phyloP scores from a whole-genome alignment of 64 coral and sea anemone species.

The Pachyseris speciosa region DNA sequence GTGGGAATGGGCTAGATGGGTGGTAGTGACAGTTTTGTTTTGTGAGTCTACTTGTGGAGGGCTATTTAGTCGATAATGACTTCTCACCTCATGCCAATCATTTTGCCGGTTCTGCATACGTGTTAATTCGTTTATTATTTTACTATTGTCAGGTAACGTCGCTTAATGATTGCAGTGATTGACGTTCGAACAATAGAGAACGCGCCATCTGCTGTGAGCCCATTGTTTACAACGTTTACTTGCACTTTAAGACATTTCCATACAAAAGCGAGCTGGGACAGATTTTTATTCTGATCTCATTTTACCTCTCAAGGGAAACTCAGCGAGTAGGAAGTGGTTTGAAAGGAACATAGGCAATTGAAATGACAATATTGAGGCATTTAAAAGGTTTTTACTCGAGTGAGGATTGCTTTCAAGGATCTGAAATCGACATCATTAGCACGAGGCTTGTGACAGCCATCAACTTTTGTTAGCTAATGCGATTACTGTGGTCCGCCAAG shows the following conservation, averaged over 20 bases:
- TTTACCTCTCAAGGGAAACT: constrained; percentile 99
- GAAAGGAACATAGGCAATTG: constrained; percentile 84
- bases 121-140: constrained; percentile 99
- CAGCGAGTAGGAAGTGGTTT: constrained; percentile 82
- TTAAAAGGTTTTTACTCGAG: constrained; percentile 86
- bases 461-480: constrained; percentile 79
- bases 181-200: constrained; percentile 90
- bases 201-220: constrained; percentile 90
- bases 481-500: constrained; percentile 40
- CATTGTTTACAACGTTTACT: constrained; percentile 90
- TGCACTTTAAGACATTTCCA: constrained; percentile 96
- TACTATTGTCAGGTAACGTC: constrained; percentile 97
- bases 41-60: constrained; percentile 79
- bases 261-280: constrained; percentile 79
- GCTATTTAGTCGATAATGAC: constrained; percentile 97
- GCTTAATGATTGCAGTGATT: constrained; percentile 98
- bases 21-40: constrained; percentile 80
- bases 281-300: constrained; percentile 92
- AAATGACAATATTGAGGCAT: constrained; percentile 93
- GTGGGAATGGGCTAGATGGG: constrained; percentile 67
- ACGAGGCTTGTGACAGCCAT: constrained; percentile 61
- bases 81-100: constrained; percentile 95
- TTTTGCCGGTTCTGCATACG: constrained; percentile 82
- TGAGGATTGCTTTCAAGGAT: constrained; percentile 96
- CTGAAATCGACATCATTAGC: constrained; percentile 87